Conservation (phyloP, 2,113 vertebrate genomes). For the Neogobius melanostomus region DNA sequence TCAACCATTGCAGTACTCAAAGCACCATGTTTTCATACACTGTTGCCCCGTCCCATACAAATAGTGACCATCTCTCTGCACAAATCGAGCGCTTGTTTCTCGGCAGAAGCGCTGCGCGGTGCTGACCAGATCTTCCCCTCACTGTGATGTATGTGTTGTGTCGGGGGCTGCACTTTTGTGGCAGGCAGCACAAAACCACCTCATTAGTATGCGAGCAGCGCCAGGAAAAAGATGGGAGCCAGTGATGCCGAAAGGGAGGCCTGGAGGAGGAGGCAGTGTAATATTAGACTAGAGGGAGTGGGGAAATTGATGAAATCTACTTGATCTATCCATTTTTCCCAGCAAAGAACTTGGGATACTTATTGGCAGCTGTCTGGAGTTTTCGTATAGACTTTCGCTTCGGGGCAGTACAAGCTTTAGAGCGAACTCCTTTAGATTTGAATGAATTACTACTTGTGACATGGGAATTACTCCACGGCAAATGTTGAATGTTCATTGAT, state of each 20-base stretch:
- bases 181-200: slow-evolving; percentile 58
- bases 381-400: slow-evolving; percentile 29
- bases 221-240: slow-evolving; percentile 56
- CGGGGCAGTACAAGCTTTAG: slow-evolving; percentile 26
- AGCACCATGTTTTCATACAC: slow-evolving; percentile 3
- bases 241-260: slow-evolving; percentile 62
- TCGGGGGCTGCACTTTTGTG: slow-evolving; percentile 62
- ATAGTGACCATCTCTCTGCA: slow-evolving; percentile 38
- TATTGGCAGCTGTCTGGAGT: slow-evolving; percentile 46
- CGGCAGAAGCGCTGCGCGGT: slow-evolving; percentile 41
- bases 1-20: no score
- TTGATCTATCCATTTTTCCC: slow-evolving; percentile 58
- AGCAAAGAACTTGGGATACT: slow-evolving; percentile 45
- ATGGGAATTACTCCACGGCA: not conserved
- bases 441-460: slow-evolving; percentile 53
- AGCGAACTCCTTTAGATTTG: slow-evolving; percentile 57
- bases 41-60: slow-evolving; percentile 35
- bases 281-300: slow-evolving; percentile 58
- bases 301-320: slow-evolving; percentile 61
- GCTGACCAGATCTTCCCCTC: slow-evolving; percentile 60
- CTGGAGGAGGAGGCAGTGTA: slow-evolving; percentile 49
- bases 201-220: slow-evolving; percentile 71
- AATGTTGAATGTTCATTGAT: not conserved
- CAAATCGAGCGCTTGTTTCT: slow-evolving; percentile 38
- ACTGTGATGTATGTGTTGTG: slow-evolving; percentile 73